Evolutionary conservation across 1,140 invertebrate genomes (phyloP).

Genomic region (Drosophila suzukii): DNA sequence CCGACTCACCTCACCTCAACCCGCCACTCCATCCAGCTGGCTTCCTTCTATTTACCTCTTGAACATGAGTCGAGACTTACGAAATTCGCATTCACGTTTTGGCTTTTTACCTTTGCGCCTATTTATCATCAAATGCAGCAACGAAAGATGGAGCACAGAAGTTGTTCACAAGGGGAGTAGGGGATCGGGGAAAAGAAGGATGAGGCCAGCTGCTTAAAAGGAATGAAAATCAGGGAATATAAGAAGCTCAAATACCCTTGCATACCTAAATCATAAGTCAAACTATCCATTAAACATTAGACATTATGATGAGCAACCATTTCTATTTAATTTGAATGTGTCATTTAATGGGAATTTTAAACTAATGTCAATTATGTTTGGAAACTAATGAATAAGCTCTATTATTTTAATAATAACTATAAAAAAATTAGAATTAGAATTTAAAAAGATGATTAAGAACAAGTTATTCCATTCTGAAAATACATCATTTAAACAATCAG

Average conservation of each 20-base stretch:
- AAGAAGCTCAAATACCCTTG: constrained; percentile 19
- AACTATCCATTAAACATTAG: neutral
- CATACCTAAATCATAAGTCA: neutral
- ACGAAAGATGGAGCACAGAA: constrained; percentile 35
- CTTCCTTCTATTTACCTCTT: constrained; percentile 48
- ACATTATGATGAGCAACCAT: neutral
- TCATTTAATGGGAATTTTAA: too few relatives aligned
- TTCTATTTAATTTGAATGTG: neutral
- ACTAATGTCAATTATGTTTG: too few relatives aligned
- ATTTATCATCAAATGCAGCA: constrained; percentile 79
- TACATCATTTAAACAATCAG: too few relatives aligned
- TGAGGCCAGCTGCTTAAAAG: constrained; percentile 62
- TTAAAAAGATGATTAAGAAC: too few relatives aligned
- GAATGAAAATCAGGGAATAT: constrained; percentile 13
- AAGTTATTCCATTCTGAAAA: too few relatives aligned
- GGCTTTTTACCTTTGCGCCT: constrained; percentile 82
- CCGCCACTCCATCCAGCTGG: constrained; percentile 1
- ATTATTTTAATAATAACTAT: too few relatives aligned
- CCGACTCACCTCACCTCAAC: neutral
- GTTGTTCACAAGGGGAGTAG: neutral
- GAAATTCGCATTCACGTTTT: constrained; percentile 80
- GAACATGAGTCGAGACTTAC: constrained; percentile 56
- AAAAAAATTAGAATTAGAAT: too few relatives aligned
- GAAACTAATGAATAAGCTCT: too few relatives aligned
- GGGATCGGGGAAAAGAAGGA: constrained; percentile 1